phyloP scores from a whole-genome alignment of 2,888 invertebrate species.

The Eutolmus rufibarbis region DNA sequence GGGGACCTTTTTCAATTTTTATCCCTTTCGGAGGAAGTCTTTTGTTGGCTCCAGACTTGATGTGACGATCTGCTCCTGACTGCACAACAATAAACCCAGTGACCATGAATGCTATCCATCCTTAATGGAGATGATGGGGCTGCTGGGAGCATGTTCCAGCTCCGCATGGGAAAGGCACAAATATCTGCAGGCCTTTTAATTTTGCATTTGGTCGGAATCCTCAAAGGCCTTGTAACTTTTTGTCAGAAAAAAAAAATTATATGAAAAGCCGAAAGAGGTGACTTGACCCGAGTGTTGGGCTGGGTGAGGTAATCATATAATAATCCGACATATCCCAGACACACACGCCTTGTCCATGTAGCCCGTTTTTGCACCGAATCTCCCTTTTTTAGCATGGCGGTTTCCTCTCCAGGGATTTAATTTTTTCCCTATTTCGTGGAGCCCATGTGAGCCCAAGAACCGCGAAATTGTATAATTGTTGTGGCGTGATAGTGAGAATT shows the following conservation, averaged over 20 bases:
- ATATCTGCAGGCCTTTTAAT: constrained; percentile 18
- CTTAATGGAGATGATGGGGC: constrained; percentile 14
- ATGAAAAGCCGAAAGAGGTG: background rate
- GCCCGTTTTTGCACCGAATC: background rate
- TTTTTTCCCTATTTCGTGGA: background rate
- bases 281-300: background rate
- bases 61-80: constrained; percentile 13
- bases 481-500: background rate
- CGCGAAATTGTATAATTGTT: background rate
- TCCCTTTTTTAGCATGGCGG: background rate
- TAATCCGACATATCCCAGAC: background rate
- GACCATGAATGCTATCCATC: constrained; percentile 15
- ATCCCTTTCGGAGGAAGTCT: background rate
- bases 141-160: background rate
- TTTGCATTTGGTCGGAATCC: background rate
- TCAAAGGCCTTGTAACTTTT: constrained; percentile 1
- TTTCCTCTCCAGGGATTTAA: background rate
- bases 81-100: constrained; percentile 20
- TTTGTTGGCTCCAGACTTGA: constrained; percentile 5
- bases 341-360: background rate
- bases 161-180: background rate
- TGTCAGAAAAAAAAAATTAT: background rate
- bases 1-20: background rate
- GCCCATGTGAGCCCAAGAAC: background rate
- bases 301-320: background rate